A percentile compares a stretch with the other conserved stretches of the same genome.
Evolutionary conservation across 2,113 vertebrate species (phyloP).

Genomic region (Pontoporia blainvillei): DNA sequence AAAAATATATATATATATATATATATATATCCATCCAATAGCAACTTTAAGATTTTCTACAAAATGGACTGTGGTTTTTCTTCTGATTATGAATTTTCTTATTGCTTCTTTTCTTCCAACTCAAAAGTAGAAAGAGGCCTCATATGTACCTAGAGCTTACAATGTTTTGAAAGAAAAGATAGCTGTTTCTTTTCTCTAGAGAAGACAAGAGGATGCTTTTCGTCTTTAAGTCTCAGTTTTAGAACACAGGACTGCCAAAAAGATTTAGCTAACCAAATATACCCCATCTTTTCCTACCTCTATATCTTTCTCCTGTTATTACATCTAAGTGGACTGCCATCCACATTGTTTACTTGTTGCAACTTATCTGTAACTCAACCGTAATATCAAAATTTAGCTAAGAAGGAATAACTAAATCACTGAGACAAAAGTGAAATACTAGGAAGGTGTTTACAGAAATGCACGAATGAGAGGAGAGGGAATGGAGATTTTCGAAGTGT

Average conservation of each 20-base stretch:
- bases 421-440: neutral
- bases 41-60: conserved; percentile 68
- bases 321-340: neutral
- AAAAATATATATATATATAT: too few relatives aligned
- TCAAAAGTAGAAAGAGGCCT: neutral
- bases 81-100: conserved; percentile 70
- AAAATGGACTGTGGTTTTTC: conserved; percentile 56
- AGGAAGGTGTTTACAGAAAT: neutral
- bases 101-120: conserved; percentile 42
- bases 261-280: neutral
- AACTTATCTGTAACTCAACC: neutral
- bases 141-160: neutral
- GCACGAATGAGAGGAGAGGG: neutral
- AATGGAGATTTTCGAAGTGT: neutral
- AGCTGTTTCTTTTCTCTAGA: neutral
- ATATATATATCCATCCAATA: conserved; percentile 52
- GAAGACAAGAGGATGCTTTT: neutral
- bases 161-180: conserved; percentile 1
- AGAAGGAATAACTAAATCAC: neutral
- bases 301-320: neutral
- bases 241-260: neutral
- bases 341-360: neutral
- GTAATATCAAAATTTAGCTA: neutral
- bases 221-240: neutral
- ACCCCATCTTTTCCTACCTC: neutral